A percentile compares a stretch with the other conserved stretches of the same genome.
These are phyloP conservation scores for Heliconius sara DNA, from an alignment of 2,888 invertebrate species.

Conservation along the genomic window DNA sequence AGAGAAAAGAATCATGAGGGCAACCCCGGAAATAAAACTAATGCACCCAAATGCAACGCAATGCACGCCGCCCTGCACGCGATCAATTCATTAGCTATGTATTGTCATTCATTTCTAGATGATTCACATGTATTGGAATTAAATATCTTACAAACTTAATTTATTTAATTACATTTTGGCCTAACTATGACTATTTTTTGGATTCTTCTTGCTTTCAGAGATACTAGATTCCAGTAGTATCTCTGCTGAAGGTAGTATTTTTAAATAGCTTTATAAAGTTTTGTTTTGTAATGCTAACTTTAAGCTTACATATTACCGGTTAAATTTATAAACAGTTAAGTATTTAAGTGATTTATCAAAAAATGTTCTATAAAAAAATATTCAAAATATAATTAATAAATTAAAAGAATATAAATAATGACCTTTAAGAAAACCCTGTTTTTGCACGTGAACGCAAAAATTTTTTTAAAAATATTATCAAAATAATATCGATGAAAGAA, in stretches of 20 bases:
- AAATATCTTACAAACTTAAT: conserved; percentile 8
- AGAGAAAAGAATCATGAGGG: conserved; percentile 50
- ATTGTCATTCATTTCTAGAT: conserved; percentile 59
- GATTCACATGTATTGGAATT: conserved; percentile 38
- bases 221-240: neutral
- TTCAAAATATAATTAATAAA: too few relatives aligned
- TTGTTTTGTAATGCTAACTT: neutral
- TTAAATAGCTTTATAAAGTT: neutral
- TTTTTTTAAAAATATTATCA: neutral
- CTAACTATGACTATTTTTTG: too few relatives aligned
- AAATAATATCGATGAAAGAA: conserved; percentile 6
- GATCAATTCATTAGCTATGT: conserved; percentile 77
- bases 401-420: too few relatives aligned
- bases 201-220: neutral
- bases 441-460: too few relatives aligned
- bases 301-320: too few relatives aligned
- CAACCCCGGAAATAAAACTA: conserved; percentile 78
- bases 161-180: neutral
- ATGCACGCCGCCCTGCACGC: conserved; percentile 63
- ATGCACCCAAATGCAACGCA: conserved; percentile 83
- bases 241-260: neutral
- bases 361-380: neutral
- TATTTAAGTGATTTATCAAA: too few relatives aligned
- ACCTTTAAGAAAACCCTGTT: too few relatives aligned
- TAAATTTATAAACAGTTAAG: too few relatives aligned